A percentile compares a stretch with the other conserved stretches of the same genome.
Conservation (phyloP, 2,797 vertebrate genomes). For the Spatula clypeata region DNA sequence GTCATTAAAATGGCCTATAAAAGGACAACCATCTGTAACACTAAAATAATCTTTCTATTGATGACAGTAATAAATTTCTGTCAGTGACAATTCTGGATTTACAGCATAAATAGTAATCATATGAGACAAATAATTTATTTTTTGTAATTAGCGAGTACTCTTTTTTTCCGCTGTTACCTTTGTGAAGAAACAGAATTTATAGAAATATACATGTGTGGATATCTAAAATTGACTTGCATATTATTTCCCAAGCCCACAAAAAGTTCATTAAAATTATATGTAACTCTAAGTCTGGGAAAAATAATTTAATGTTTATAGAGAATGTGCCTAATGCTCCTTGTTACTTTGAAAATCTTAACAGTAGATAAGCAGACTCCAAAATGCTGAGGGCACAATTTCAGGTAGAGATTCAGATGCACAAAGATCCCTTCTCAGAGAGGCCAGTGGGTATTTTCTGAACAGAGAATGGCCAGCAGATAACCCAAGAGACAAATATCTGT, state of each 20-base stretch:
- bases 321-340: background rate
- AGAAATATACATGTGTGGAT: background rate
- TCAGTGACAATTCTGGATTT: conserved; percentile 73
- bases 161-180: background rate
- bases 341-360: background rate
- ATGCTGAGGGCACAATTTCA: background rate
- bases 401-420: background rate
- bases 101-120: conserved; percentile 62
- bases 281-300: background rate
- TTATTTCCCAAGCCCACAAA: background rate
- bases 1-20: conserved; percentile 83
- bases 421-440: background rate
- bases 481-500: background rate
- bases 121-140: conserved; percentile 64
- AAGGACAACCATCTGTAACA: conserved; percentile 83
- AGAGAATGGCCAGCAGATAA: background rate
- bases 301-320: background rate
- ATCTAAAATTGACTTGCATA: background rate
- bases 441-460: background rate
- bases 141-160: conserved; percentile 60
- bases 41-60: conserved; percentile 73
- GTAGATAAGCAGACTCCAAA: background rate
- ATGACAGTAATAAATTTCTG: conserved; percentile 76
- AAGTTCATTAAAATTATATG: background rate
- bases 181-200: conserved; percentile 1